Base-by-base conservation (phyloP, 2,797 vertebrate species). In the Ctenopoma multispine region DNA sequence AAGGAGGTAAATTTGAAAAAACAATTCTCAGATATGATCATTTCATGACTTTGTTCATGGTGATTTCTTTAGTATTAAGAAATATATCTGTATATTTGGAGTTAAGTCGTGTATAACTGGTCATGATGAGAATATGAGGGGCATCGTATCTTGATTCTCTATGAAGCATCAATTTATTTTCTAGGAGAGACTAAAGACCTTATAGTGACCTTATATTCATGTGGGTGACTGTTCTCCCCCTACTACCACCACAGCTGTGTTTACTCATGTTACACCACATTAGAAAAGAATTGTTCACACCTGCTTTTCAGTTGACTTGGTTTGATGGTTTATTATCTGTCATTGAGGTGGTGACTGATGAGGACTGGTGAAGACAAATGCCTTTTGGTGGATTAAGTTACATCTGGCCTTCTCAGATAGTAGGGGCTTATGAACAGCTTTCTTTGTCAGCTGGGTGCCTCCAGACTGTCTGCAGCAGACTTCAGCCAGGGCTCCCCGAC, bases 301-400 rank as follows among this genome's bases (percentile, higher is more conserved):
- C 94, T 96, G 94, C 92, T 92, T 89, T 91, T 85, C 83, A 92
- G 78, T 88, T 95, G 92, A 95, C 87, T 84, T 88, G 88, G 80
- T 87, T 88, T 92, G 91, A 89, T 36, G 21, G 65, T 72, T 92
- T 94, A 87, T 90, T 88, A 86, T 92, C 90, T 81, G 75, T 77
- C 68, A 77, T 41, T 77, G 40, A 41, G 58, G 62, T 79, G 53
- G 79, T 56, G 94, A 91, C 92, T 94, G 94, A 88, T 88, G 70
- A 77, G 18, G 65, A 55, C 56, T 64, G n/a, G 20, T 38, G 49
- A 90, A 92, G 91, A 93, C 95, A 95, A 96, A 95, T 95, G 94
- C 84, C 92, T 89, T 84, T 79, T 74, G 68, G 83, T 88, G 92
- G 95, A 96, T 96, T 96, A 95, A 88, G 94, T 96, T 95, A 95